Evolutionary conservation across 1,140 invertebrate species (phyloP), one percentile per base, ranked within the genome.

Genomic region (Grapholita molesta): DNA sequence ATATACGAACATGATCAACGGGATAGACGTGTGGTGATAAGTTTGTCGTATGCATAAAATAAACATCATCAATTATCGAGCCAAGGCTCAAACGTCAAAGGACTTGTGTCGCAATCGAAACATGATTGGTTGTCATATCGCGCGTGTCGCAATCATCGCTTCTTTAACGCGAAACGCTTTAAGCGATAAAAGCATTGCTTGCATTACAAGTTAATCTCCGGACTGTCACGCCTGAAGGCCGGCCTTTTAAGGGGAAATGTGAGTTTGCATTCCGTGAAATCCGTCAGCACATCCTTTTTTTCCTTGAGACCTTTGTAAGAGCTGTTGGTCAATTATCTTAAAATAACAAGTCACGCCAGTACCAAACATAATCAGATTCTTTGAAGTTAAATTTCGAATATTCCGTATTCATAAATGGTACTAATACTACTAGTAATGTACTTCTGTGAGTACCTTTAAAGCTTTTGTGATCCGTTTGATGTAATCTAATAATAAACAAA

Each of bases 131-230:
- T 67, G 48, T 52, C 24, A 53, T 52, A 30, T 67, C 48, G 35
- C 48, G 35, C 66, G 35, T 67, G 24, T 61, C 15, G 28, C 30
- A 30, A 61, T 61, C 55, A 61, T 28, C 8, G 18, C 28, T 30
- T 61, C 24, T 25, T 61, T 15, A 18, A n/a, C 12, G 15, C 55
- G 55, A 61, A 61, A 28, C 24, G 23, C 24, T 57, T 61, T 9
- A 52, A 32, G 12, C 15, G 55, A 55, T 61, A n/a, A n/a, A n/a
- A n/a, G 55, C 12, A 30, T 68, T 68, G 75, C 78, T 76, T 76
- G 32, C 70, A 57, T 80, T 77, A 72, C 71, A 70, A 79, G 78
- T 82, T 80, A 83, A 83, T 83, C 75, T 76, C 75, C 68, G 57
- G 64, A 64, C 64, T 79, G 80, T 81, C 77, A 73, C 69, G 55